A percentile compares a stretch with the other conserved stretches of the same genome.
Evolutionary conservation across 92 coral and sea anemone genomes (phyloP).

Genomic region (Muricea muricata): DNA sequence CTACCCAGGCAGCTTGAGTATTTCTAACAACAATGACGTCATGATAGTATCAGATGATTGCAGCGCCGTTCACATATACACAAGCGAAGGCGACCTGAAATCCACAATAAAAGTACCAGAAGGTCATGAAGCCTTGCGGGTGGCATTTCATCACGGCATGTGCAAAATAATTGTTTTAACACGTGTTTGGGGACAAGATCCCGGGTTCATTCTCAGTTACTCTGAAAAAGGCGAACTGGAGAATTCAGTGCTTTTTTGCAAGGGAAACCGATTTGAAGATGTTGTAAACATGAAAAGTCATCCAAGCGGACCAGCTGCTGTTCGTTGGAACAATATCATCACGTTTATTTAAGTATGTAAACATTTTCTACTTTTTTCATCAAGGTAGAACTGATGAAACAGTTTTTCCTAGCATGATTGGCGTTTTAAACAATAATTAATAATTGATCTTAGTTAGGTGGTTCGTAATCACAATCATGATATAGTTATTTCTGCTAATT

Average conservation of each 20-base stretch:
- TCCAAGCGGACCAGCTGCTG: not conserved
- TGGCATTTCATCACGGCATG: not conserved
- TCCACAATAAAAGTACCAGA: not conserved
- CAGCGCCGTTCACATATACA: not conserved
- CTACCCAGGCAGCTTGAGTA: not conserved
- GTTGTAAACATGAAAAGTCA: not conserved
- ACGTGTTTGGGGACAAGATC: not conserved
- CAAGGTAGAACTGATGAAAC: too few species aligned
- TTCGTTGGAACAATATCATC: not conserved
- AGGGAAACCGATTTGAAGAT: not conserved
- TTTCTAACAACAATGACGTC: not conserved
- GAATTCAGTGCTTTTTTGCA: not conserved
- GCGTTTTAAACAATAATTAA: too few species aligned
- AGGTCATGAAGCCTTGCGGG: not conserved
- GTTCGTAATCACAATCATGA: too few species aligned
- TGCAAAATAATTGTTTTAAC: not conserved
- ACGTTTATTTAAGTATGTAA: not conserved
- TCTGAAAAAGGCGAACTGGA: not conserved
- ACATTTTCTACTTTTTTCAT: too few species aligned
- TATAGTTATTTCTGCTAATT: too few species aligned
- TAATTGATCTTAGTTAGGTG: too few species aligned
- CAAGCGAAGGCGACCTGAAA: not conserved
- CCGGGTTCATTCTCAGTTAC: not conserved
- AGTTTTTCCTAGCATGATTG: too few species aligned
- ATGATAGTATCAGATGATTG: not conserved